Evolutionary conservation across 1,140 invertebrate genomes (phyloP), one percentile per base, ranked within the genome.

Genomic region (Hylaeus anthracinus): DNA sequence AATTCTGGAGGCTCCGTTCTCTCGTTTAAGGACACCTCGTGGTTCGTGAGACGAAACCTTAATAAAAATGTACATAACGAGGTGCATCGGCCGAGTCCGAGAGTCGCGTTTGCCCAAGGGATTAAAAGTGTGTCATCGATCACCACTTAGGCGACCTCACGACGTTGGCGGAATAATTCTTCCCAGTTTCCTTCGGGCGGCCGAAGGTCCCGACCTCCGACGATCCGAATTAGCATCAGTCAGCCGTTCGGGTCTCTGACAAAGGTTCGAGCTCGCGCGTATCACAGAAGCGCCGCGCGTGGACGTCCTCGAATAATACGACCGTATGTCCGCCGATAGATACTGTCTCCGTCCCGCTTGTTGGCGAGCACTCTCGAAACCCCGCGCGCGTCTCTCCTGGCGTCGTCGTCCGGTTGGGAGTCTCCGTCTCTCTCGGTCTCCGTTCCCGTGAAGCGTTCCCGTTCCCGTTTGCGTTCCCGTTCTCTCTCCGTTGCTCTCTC

Each of bases 381-480:
- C 12, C 65, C 41, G 63, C 58, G 74, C 8, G n/a, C 14, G 3
- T 14, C 15, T n/a, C 63, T n/a, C 56, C n/a, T 15, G 9, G 60
- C 72, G 65, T 79, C 56, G 15, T 74, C 78, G 80, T 76, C 55
- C 81, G 73, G 55, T 88, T 82, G 12, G 8, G 39, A 10, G 2
- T 51, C 51, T n/a, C 53, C n/a, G 61, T 71, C 69, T 51, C 53
- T 63, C 53, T 69, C 63, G 39, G 71, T 56, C 56, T 63, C 48
- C 63, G 39, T 58, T 56, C 56, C 67, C 48, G 58, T 71, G 48
- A 58, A 69, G 72, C 60, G 51, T 73, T 66, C 70, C 76, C 81
- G 76, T 64, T 81, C 79, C 73, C 81, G 78, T 85, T 86, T 78
- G 79, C 83, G 80, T 76, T 88, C 80, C 81, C 83, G 80, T 76